Evolutionary conservation across 2,888 invertebrate species (phyloP), one percentile per base, ranked within the genome.

Genomic region (Drepanosiphum platanoidis): DNA sequence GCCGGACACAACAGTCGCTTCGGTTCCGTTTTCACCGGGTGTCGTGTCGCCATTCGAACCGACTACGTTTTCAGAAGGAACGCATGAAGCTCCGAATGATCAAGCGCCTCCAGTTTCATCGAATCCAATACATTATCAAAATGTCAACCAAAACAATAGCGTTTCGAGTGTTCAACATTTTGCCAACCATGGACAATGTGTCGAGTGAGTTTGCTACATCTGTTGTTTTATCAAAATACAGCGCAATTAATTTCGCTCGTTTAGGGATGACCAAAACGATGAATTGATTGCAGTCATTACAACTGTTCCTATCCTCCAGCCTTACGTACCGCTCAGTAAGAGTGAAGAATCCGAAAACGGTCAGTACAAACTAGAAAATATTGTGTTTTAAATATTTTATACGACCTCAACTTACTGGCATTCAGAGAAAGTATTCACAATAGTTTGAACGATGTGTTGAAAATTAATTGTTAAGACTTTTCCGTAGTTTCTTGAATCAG

Each of bases 261-360:
- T 4, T 30, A 84, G 84, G 77, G 84, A 84, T 36, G 84, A 84
- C 68, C 75, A 52, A 39, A 84, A 77, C 7, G 84, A 84, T 22
- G 84, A 84, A 68, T n/a, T 84, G 32, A 77, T 84, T 58, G 75
- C 84, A 52, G 84, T 84, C 15, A 84, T 84, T 66, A 84, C 84
- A 39, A 84, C 84, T 39, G 68, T 77, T 77, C 84, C 84, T 39
- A 84, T 84, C 4, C 75, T 75, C 66, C 84, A 77, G 36, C 84
- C 84, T 66, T 84, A 84, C 36, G 34, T 36, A 75, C 75, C 36
- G 0, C 58, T 39, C 5, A 15, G 15, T 34, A 39, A 68, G 3
- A 77, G 7, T 32, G 77, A 84, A 61, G 71, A 81, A 71, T 32
- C 39, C 39, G 71, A 61, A 32, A 81, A 79, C 11, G 30, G 81